Evolutionary conservation across 2,888 invertebrate genomes (phyloP), one percentile per base, ranked within the genome.

Genomic region (Chalcosyrphus nemorum): DNA sequence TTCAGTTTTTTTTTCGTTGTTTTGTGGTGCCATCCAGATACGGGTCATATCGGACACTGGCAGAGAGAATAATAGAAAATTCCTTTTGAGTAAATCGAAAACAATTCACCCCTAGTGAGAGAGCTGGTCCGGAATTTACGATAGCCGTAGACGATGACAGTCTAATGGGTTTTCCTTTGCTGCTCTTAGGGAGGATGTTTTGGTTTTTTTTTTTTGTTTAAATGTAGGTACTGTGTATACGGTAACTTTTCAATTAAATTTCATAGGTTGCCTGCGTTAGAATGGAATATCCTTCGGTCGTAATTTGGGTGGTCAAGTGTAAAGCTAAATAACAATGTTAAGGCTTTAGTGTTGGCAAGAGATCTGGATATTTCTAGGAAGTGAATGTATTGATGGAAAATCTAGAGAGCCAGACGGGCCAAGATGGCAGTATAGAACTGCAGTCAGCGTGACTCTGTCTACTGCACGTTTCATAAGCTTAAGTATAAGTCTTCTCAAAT

Each of bases 61-160:
- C 11, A 52, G 76, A 21, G 15, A 52, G 76, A 21, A 68, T 76
- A 52, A 68, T 76, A 59, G 76, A 68, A 59, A 76, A 76, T 76
- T 76, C 76, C 76, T 57, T 76, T 76, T 76, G 66, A 75, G 57
- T 15, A 19, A 38, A 66, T 35, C 47, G 50, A 74, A 57, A 57
- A 57, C 38, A 66, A 56, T 74, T 56, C 17, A 19, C 56, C 52
- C 29, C 43, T 45, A 24, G 45, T 45, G 35, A 17, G 35, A 17
- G 43, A 32, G 47, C n/a, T 50, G 47, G 47, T 27, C 47, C 15
- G 56, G 54, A 68, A 68, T 68, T 32, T 56, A 57, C 43, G 70
- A 56, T 45, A 21, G 52, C 52, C 38, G 35, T 56, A 32, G 21
- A 70, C 17, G 54, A 56, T 50, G 38, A 0, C 17, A 65, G 24